These are phyloP conservation scores for Unio delphinus DNA, from an alignment of 2,888 invertebrate species.

Conservation along the genomic window DNA sequence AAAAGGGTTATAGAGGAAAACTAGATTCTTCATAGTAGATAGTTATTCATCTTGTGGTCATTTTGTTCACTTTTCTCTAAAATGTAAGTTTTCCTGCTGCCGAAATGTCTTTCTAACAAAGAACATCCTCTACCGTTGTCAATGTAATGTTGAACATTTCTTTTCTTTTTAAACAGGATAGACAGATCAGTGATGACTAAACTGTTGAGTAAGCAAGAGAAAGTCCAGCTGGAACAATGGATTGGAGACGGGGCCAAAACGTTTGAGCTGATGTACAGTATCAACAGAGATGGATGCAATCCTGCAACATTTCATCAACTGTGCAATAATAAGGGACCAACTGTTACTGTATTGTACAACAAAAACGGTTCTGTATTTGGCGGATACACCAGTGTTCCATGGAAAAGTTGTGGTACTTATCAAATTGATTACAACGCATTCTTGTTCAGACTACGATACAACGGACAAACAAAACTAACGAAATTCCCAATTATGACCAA, in stretches of 20 bases:
- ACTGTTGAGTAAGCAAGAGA: constrained; percentile 13
- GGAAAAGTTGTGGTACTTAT: constrained; percentile 4
- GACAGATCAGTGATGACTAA: constrained; percentile 2
- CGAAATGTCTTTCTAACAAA: no score
- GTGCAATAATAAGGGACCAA: constrained; percentile 43
- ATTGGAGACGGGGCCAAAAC: constrained; percentile 27
- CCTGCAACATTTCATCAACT: constrained; percentile 34
- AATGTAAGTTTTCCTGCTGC: no score
- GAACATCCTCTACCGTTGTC: no score
- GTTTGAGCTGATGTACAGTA: constrained; percentile 34
- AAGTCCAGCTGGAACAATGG: constrained; percentile 32
- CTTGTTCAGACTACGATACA: constrained; percentile 11
- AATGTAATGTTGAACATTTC: no score
- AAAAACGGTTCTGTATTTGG: constrained; percentile 36
- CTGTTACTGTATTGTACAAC: constrained; percentile 41
- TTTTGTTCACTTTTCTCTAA: no score
- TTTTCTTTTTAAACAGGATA: no score
- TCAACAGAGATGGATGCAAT: constrained; percentile 32
- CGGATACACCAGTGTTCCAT: constrained; percentile 30
- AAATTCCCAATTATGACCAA: no score
- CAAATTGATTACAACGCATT: no score
- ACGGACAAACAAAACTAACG: neutral
- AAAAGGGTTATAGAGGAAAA: no score
- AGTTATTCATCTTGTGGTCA: no score
- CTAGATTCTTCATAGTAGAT: no score